These are phyloP conservation scores for Sminthopsis crassicaudata DNA, from an alignment of 2,113 vertebrate genomes.

Conservation along the genomic window DNA sequence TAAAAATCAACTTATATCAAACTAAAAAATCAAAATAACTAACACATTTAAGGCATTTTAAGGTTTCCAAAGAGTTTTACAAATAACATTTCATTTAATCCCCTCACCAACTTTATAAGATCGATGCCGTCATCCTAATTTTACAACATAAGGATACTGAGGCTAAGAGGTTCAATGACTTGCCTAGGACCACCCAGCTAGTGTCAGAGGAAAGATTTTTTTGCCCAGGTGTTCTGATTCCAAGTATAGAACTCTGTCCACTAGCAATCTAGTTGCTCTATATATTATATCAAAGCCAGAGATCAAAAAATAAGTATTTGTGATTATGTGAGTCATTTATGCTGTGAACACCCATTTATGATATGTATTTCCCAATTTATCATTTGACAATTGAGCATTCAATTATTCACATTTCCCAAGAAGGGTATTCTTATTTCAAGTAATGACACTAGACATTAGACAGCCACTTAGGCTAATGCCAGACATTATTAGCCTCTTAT, in stretches of 20 bases:
- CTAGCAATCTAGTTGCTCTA: background rate
- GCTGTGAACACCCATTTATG: background rate
- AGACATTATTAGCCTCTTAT: slow-evolving; percentile 19
- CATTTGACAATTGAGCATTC: background rate
- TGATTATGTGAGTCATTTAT: background rate
- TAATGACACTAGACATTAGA: background rate
- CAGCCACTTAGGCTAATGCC: background rate
- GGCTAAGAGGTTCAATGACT: background rate
- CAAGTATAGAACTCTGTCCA: background rate
- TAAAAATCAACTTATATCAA: background rate
- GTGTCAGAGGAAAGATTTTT: background rate
- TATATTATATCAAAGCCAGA: background rate
- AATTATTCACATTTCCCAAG: background rate
- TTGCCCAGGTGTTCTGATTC: background rate
- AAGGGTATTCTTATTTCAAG: background rate
- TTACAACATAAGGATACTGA: background rate
- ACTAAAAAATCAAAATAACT: background rate
- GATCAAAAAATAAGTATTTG: background rate
- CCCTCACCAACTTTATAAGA: background rate
- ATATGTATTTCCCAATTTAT: background rate
- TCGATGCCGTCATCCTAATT: background rate
- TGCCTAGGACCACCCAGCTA: background rate
- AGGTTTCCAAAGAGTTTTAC: slow-evolving; percentile 12
- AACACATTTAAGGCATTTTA: slow-evolving; percentile 25
- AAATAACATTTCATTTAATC: background rate